Evolutionary conservation across 2,888 invertebrate species (phyloP).

Genomic region (Prosapia bicincta): DNA sequence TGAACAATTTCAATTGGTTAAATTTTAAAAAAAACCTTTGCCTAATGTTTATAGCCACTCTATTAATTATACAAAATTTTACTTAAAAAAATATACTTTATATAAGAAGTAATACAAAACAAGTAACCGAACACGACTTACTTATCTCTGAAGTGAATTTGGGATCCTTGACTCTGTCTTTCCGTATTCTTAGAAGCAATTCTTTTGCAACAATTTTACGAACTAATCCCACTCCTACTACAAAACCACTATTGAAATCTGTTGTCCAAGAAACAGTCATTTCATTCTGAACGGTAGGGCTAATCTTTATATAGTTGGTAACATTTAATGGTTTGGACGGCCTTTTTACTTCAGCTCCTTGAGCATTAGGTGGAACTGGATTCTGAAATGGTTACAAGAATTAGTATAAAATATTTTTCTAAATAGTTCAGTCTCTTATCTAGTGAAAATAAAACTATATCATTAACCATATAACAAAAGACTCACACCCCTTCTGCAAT

Average conservation of each 20-base stretch:
- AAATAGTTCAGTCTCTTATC: no score
- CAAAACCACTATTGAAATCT: constrained; percentile 79
- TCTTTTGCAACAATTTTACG: constrained; percentile 81
- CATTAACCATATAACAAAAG: no score
- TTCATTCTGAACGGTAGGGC: constrained; percentile 80
- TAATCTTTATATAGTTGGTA: constrained; percentile 79
- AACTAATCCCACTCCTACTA: constrained; percentile 82
- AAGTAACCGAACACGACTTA: no score
- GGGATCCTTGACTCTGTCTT: constrained; percentile 80
- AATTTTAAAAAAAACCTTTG: no score
- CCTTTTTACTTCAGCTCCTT: constrained; percentile 93
- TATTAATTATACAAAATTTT: no score
- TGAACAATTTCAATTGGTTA: no score
- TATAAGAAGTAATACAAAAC: no score
- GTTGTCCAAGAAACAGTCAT: constrained; percentile 89
- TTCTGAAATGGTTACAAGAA: constrained; percentile 58
- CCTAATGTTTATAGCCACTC: no score
- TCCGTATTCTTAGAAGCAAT: constrained; percentile 75
- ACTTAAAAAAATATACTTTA: no score
- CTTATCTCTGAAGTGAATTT: constrained; percentile 89
- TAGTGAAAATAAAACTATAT: background rate
- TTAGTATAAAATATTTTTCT: background rate
- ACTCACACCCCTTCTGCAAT: no score
- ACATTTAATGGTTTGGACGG: constrained; percentile 96
- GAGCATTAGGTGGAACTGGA: constrained; percentile 95